Evolutionary conservation across 2,797 vertebrate species (phyloP).

Genomic region (Sternarchorhynchus goeldii): DNA sequence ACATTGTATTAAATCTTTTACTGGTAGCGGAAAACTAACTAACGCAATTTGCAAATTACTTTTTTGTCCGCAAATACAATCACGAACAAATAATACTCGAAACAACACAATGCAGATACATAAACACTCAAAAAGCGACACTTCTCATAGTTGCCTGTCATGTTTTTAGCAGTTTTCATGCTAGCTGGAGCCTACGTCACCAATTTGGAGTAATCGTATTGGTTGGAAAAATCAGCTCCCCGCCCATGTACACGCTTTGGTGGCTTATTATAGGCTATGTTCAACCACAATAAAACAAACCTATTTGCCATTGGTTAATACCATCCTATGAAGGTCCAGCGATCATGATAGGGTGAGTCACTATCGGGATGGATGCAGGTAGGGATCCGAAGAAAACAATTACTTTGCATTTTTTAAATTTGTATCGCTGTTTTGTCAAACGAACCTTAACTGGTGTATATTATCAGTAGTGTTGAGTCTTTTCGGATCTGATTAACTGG

Average conservation of each 20-base stretch:
- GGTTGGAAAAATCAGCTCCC: neutral
- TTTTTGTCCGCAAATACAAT: neutral
- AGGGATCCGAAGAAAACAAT: slow-evolving; percentile 56
- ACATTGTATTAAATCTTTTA: neutral
- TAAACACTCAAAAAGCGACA: too few species aligned
- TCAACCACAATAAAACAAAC: neutral
- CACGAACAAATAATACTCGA: neutral
- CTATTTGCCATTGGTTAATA: slow-evolving; percentile 64
- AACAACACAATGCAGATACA: neutral
- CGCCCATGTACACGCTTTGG: neutral
- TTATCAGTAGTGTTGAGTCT: neutral
- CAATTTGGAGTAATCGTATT: neutral
- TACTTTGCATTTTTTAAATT: slow-evolving; percentile 25
- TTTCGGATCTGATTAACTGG: neutral
- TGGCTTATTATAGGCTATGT: slow-evolving; percentile 40
- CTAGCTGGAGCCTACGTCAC: slow-evolving; percentile 8
- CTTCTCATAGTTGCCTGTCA: neutral
- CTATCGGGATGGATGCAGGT: slow-evolving; percentile 85
- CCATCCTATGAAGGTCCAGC: slow-evolving; percentile 57
- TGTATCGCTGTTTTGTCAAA: neutral
- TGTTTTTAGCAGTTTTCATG: slow-evolving; percentile 27
- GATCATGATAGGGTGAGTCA: slow-evolving; percentile 77
- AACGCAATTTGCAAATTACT: neutral
- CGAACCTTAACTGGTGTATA: neutral
- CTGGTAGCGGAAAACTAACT: too few species aligned